Percentiles rank a stretch among this genome's conserved stretches.
phyloP scores from a whole-genome alignment of 2,888 invertebrate genomes.

The Alentia gelatinosa region DNA sequence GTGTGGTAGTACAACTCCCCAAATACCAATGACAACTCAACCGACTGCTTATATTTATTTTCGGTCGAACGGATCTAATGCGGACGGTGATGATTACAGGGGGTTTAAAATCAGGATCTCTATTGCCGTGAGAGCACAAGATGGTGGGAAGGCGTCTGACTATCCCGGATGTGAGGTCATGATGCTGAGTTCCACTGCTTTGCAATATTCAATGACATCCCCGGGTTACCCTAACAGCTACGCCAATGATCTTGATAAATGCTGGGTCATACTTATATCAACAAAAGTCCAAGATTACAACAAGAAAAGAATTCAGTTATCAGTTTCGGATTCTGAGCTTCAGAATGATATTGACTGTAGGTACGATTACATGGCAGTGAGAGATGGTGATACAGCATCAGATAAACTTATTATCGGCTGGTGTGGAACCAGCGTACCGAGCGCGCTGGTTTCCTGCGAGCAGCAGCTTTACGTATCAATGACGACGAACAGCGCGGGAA shows the following conservation, averaged over 20 bases:
- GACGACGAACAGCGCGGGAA: not conserved
- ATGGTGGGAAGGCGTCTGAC: not conserved
- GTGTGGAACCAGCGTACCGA: not conserved
- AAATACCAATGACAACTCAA: not conserved
- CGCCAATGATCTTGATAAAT: not conserved
- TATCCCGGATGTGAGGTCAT: not conserved
- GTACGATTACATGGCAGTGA: not conserved
- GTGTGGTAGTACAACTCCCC: not conserved
- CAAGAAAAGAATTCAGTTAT: not conserved
- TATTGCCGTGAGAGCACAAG: not conserved
- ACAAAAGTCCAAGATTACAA: not conserved
- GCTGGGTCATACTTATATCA: not conserved
- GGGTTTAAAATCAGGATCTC: not conserved
- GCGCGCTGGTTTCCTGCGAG: not conserved
- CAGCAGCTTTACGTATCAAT: not conserved
- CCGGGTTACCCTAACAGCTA: slow-evolving; percentile 3
- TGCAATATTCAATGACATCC: not conserved
- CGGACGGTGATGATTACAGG: not conserved
- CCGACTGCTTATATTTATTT: not conserved
- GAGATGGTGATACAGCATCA: not conserved
- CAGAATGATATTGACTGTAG: not conserved
- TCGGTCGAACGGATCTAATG: not conserved
- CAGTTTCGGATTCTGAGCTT: not conserved
- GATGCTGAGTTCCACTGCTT: not conserved
- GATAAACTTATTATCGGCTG: not conserved